Conservation (phyloP, 2,888 invertebrate genomes). For the Eupsilia transversa region DNA sequence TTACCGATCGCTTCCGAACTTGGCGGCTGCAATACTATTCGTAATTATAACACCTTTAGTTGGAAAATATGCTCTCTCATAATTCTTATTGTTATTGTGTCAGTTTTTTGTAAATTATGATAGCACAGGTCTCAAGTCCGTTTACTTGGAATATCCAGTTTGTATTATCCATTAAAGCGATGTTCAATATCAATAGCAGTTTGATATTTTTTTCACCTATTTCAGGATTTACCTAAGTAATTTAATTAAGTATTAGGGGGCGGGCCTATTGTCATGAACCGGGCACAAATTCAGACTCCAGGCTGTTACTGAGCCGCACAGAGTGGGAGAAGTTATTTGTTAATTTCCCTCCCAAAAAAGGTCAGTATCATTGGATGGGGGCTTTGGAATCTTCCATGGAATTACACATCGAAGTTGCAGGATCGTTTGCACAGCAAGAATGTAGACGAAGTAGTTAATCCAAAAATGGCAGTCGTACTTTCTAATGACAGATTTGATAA, state of each 20-base stretch:
- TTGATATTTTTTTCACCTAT: not conserved
- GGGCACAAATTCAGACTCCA: not conserved
- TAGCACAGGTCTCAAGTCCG: conserved; percentile 20
- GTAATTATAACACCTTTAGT: conserved; percentile 77
- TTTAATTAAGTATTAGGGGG: not conserved
- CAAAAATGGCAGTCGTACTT: too few species aligned
- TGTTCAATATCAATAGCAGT: not conserved
- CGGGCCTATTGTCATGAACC: not conserved
- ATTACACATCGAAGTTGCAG: not conserved
- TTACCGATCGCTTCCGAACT: conserved; percentile 71
- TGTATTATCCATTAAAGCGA: conserved; percentile 35
- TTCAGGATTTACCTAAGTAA: not conserved
- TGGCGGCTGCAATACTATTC: conserved; percentile 73
- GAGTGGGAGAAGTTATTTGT: too few species aligned
- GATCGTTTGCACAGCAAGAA: not conserved
- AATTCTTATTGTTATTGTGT: conserved; percentile 1
- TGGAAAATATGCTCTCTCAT: conserved; percentile 77
- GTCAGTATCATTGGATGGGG: not conserved
- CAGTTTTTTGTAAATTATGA: conserved; percentile 14
- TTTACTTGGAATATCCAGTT: conserved; percentile 18
- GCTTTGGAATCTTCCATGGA: not conserved
- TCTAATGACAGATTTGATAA: not conserved
- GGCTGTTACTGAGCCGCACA: too few species aligned
- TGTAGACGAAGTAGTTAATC: not conserved
- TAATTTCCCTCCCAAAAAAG: too few species aligned